Percentiles rank a stretch among this genome's conserved stretches.
Conservation (phyloP, 2,113 vertebrate species). For the Neoarius graeffei region DNA sequence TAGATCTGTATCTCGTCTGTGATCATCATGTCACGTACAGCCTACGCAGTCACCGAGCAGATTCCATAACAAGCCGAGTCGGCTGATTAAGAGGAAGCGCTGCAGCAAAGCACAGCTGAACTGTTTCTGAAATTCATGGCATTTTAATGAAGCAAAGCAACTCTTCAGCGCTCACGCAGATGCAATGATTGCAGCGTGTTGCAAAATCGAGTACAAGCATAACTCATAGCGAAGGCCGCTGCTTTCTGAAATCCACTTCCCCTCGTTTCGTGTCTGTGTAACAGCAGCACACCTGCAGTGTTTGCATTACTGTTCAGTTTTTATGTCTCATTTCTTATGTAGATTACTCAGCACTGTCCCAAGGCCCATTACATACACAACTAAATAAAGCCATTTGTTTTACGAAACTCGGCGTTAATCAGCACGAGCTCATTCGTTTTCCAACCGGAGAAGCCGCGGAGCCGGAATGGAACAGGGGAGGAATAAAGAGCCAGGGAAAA, state of each 20-base stretch:
- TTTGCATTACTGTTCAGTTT: neutral
- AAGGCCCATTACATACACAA: slow-evolving; percentile 28
- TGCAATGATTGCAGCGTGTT: neutral
- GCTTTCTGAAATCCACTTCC: neutral
- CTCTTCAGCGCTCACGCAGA: neutral
- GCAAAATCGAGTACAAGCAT: neutral
- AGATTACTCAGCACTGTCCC: slow-evolving; percentile 23
- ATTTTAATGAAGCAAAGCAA: slow-evolving; percentile 19
- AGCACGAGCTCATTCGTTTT: neutral
- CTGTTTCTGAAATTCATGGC: slow-evolving; percentile 10
- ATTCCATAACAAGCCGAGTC: neutral
- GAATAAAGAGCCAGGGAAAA: neutral
- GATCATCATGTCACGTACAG: neutral
- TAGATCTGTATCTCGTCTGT: neutral
- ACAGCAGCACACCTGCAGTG: slow-evolving; percentile 15
- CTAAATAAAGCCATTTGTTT: slow-evolving; percentile 9
- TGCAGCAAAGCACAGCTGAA: neutral
- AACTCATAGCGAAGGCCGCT: neutral
- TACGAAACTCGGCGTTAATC: neutral
- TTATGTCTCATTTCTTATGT: slow-evolving; percentile 29
- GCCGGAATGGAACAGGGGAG: neutral
- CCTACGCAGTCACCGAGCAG: neutral
- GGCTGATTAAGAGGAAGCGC: slow-evolving; percentile 8
- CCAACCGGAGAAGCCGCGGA: neutral
- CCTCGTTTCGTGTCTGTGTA: neutral